Evolutionary conservation across 2,113 vertebrate species (phyloP), one percentile per base, ranked within the genome.

Genomic region (Pavo muticus): DNA sequence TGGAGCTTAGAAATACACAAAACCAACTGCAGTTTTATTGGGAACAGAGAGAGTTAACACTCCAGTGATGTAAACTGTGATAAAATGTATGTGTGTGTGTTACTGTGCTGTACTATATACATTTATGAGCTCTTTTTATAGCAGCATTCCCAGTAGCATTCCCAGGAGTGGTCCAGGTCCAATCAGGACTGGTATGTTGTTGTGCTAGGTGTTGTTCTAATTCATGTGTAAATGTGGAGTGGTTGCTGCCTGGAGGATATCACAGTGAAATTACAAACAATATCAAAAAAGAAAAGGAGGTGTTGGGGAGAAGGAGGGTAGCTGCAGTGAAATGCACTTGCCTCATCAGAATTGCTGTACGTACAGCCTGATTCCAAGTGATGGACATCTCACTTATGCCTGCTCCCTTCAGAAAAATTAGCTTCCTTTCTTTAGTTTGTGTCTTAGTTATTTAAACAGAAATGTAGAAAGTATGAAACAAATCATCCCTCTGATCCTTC

Each of bases 111-210:
- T 59, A 59, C 84, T 85, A 78, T 75, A 69, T 82, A 4, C 50
- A 44, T 94, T 96, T 95, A 88, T 94, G 83, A 93, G 86, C 67
- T 87, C 93, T 95, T 95, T 91, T 97, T 95, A 92, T 95, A 95
- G 90, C 61, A 84, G 80, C 2, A 1, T 86, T 92, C 88, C 91
- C 79, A 85, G 68, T 65, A 95, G 90, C 94, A 69, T 93, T 95
- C 90, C 94, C 91, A 94, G 84, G 76, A 96, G 94, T 86, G 47
- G 86, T 88, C 69, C 76, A 59, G 92, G 83, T 94, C 86, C 94
- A 95, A 95, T 95, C 94, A 95, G 90, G 70, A 94, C 61, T 91
- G 95, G 91, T 91, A 95, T 93, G 90, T 93, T 73, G 39, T 94
- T 95, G 88, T 96, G 57, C 0, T 63, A 95, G 90, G 90, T 94